These are phyloP conservation scores for Dicrurus megarhynchus DNA, from an alignment of 2,113 vertebrate species.

Conservation along the genomic window DNA sequence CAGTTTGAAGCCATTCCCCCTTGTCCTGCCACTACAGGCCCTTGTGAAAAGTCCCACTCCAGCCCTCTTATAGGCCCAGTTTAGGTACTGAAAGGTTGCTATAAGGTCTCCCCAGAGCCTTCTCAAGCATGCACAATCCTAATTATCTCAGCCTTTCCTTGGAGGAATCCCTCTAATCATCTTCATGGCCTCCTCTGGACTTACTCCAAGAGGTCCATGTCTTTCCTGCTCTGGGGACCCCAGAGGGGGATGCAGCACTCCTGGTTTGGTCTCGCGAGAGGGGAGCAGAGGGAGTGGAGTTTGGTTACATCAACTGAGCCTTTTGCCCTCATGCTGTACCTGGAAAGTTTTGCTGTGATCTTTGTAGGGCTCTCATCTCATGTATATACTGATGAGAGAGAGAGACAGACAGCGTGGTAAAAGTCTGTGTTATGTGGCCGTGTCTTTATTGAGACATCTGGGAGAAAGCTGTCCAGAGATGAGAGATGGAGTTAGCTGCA, in stretches of 20 bases:
- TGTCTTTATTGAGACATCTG: conserved; percentile 24
- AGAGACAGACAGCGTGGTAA: not conserved
- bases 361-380: not conserved
- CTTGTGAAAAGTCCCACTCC: not conserved
- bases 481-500: conserved; percentile 38
- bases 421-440: not conserved
- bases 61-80: too few species aligned
- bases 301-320: not conserved
- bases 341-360: not conserved
- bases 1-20: not conserved
- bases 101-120: not conserved
- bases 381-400: not conserved
- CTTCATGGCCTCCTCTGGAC: not conserved
- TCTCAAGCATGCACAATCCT: not conserved
- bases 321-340: not conserved
- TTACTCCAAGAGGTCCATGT: not conserved
- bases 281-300: not conserved
- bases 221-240: not conserved
- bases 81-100: not conserved
- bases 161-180: not conserved
- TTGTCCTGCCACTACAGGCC: not conserved
- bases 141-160: not conserved
- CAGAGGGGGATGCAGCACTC: not conserved
- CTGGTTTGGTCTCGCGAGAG: not conserved
- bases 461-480: conserved; percentile 20